A percentile compares a stretch with the other conserved stretches of the same genome.
Evolutionary conservation across 2,113 vertebrate genomes (phyloP).

Genomic region (Pterocles orientalis): DNA sequence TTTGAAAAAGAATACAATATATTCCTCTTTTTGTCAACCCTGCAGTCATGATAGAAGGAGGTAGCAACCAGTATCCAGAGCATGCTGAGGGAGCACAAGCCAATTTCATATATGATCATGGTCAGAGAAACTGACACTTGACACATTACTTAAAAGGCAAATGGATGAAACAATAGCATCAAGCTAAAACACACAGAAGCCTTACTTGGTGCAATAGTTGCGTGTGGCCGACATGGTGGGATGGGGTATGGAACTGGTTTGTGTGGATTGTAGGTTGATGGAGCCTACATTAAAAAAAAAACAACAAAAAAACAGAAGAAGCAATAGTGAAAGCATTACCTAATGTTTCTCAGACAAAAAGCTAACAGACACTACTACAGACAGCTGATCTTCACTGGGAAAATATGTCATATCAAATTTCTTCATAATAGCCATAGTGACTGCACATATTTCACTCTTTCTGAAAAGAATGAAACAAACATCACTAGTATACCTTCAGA

Average conservation of each 20-base stretch:
- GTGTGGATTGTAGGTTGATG: constrained; percentile 94
- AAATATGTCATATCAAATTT: neutral
- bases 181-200: neutral
- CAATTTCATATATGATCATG: neutral
- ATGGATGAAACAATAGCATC: neutral
- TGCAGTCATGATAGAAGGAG: neutral
- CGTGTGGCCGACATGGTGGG: constrained; percentile 94
- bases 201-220: constrained; percentile 99
- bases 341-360: neutral
- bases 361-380: neutral
- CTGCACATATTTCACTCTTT: neutral
- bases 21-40: neutral
- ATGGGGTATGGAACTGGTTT: constrained; percentile 97
- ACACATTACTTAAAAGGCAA: neutral
- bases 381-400: neutral
- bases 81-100: neutral
- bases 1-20: neutral
- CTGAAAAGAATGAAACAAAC: neutral
- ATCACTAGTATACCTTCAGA: neutral
- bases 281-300: constrained; percentile 78
- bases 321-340: constrained; percentile 35
- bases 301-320: neutral
- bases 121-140: neutral
- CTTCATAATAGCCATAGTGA: neutral
- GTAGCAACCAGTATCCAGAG: neutral